phyloP scores from a whole-genome alignment of 2,888 invertebrate genomes.

The Caenorhabditis becei region DNA sequence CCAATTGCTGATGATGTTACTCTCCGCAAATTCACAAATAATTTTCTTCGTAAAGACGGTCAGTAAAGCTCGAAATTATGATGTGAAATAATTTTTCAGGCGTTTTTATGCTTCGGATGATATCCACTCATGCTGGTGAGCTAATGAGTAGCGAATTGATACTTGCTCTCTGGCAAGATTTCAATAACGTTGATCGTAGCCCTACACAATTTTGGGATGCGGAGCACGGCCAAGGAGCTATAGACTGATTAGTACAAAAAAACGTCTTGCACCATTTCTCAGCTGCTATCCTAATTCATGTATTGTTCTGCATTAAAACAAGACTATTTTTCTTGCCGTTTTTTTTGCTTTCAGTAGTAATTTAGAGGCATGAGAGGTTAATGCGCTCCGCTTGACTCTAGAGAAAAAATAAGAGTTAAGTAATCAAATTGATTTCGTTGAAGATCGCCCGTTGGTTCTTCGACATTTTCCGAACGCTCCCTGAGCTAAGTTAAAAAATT shows the following conservation, averaged over 20 bases:
- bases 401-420: no score
- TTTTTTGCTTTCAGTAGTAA: no score
- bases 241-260: constrained; percentile 66
- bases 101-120: constrained; percentile 82
- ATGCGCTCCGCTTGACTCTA: no score
- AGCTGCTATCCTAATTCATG: no score
- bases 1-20: constrained; percentile 81
- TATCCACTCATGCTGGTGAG: constrained; percentile 82
- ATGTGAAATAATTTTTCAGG: constrained; percentile 73
- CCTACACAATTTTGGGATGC: constrained; percentile 81
- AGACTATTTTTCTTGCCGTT: no score
- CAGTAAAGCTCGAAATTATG: background rate
- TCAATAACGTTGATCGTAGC: constrained; percentile 81
- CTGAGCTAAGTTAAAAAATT: no score
- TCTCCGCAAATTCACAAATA: constrained; percentile 81
- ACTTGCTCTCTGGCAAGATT: constrained; percentile 82
- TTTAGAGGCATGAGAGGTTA: no score
- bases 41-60: constrained; percentile 80
- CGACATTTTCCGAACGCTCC: no score
- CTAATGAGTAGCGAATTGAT: constrained; percentile 81
- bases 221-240: constrained; percentile 74
- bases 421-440: no score
- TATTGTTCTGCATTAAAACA: no score
- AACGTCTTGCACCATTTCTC: no score
- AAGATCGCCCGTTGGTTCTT: no score